A percentile compares a stretch with the other conserved stretches of the same genome.
These are phyloP conservation scores for Otis tarda DNA, from an alignment of 2,113 vertebrate species.

Conservation along the genomic window DNA sequence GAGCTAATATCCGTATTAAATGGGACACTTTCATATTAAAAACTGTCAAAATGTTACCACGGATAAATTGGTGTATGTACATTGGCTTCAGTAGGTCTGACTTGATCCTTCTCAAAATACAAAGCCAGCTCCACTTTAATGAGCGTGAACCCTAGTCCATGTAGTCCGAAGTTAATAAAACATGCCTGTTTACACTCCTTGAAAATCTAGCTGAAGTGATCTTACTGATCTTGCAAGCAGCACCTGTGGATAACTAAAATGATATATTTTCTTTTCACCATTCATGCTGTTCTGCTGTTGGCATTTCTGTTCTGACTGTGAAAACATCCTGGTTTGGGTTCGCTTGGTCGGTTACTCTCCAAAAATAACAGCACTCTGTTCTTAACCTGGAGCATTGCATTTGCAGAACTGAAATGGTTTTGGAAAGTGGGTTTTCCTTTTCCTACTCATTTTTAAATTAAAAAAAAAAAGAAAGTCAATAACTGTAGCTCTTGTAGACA, in stretches of 20 bases:
- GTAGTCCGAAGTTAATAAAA: not conserved
- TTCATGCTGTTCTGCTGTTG: not conserved
- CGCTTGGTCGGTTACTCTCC: not conserved
- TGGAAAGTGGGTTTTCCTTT: not conserved
- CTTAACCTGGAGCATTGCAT: not conserved
- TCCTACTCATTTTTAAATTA: not conserved
- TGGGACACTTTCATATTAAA: not conserved
- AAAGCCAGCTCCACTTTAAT: not conserved
- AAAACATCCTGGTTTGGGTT: conserved; percentile 24
- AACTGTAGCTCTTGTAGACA: not conserved
- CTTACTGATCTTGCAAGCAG: not conserved
- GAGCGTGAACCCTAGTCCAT: not conserved
- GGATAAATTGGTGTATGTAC: not conserved
- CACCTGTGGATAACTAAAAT: not conserved
- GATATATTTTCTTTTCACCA: not conserved
- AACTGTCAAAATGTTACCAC: not conserved
- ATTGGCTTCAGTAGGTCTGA: not conserved
- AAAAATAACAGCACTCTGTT: conserved; percentile 11
- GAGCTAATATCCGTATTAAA: not conserved
- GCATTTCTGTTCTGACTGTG: not conserved
- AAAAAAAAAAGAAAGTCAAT: not conserved
- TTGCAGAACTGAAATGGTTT: not conserved
- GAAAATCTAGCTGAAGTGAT: not conserved
- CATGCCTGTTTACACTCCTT: not conserved
- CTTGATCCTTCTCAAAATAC: not conserved